A percentile compares a stretch with the other conserved stretches of the same genome.
Evolutionary conservation across 2,888 invertebrate species (phyloP).

Genomic region (Lymantria monacha): DNA sequence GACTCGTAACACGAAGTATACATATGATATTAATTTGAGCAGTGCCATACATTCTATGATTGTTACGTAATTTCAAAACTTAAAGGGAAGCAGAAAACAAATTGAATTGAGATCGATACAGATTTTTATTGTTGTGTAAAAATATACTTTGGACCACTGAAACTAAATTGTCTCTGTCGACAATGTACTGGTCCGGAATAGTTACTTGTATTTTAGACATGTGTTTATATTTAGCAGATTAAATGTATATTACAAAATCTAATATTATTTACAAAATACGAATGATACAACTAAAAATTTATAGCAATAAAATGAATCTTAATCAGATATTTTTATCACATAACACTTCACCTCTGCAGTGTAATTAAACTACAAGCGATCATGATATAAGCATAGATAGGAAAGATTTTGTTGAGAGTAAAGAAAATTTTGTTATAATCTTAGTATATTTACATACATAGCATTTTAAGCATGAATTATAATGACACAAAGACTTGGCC

Average conservation of each 20-base stretch:
- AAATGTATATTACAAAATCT: slow-evolving; percentile 60
- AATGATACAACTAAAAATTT: slow-evolving; percentile 61
- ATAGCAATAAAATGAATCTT: slow-evolving; percentile 66
- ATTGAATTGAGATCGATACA: slow-evolving; percentile 27
- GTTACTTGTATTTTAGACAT: slow-evolving; percentile 24
- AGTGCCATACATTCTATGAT: slow-evolving; percentile 15
- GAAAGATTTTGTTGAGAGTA: slow-evolving; percentile 54
- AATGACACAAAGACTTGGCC: too few species aligned
- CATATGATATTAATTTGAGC: slow-evolving; percentile 21
- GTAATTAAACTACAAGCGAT: slow-evolving; percentile 48
- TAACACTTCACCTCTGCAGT: slow-evolving; percentile 60
- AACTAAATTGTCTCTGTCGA: slow-evolving; percentile 30
- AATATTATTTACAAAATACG: slow-evolving; percentile 70
- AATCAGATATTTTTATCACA: slow-evolving; percentile 74
- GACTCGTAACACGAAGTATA: neutral
- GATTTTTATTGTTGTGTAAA: slow-evolving; percentile 26
- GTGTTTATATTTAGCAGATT: slow-evolving; percentile 44
- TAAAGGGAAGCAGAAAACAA: slow-evolving; percentile 14
- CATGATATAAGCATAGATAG: slow-evolving; percentile 45
- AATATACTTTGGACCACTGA: slow-evolving; percentile 37
- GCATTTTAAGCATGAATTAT: too few species aligned
- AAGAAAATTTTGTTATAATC: slow-evolving; percentile 36
- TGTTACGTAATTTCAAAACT: slow-evolving; percentile 4
- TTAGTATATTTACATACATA: too few species aligned
- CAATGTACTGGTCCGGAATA: slow-evolving; percentile 30